Conservation (phyloP, 1,140 invertebrate genomes). For the Pectinophora gossypiella region DNA sequence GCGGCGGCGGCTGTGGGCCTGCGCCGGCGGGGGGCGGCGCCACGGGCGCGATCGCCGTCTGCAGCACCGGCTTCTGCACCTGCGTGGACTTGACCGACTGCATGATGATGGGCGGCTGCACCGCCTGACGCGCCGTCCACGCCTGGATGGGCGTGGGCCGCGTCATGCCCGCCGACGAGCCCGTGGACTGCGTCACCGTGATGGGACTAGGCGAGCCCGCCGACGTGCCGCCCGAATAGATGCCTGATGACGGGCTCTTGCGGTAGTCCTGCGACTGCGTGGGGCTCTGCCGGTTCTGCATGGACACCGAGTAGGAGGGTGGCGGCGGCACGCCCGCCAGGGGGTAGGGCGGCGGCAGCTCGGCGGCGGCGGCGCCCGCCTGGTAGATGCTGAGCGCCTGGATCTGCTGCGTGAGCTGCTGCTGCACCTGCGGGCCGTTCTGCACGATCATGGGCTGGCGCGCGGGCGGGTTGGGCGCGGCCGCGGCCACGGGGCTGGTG, state of each 20-base stretch:
- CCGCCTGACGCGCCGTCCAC: slow-evolving; percentile 87
- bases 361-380: slow-evolving; percentile 78
- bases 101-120: slow-evolving; percentile 96
- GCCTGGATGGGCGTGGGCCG: slow-evolving; percentile 84
- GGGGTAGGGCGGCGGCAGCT: slow-evolving; percentile 88
- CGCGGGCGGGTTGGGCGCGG: slow-evolving; percentile 57
- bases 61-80: slow-evolving; percentile 94
- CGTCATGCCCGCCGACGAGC: slow-evolving; percentile 78
- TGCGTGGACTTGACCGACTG: slow-evolving; percentile 96
- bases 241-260: slow-evolving; percentile 86
- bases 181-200: slow-evolving; percentile 79
- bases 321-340: slow-evolving; percentile 82
- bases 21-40: slow-evolving; percentile 79
- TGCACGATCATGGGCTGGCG: slow-evolving; percentile 88
- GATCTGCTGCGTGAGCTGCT: slow-evolving; percentile 90
- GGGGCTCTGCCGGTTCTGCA: slow-evolving; percentile 90
- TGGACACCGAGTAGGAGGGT: slow-evolving; percentile 89
- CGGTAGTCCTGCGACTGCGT: slow-evolving; percentile 87
- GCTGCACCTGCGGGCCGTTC: slow-evolving; percentile 87
- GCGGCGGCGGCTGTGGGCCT: slow-evolving; percentile 81
- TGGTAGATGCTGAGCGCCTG: slow-evolving; percentile 90
- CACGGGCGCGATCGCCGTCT: slow-evolving; percentile 93
- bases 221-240: slow-evolving; percentile 87
- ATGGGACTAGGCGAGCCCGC: slow-evolving; percentile 89
- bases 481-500: slow-evolving; percentile 83